These are phyloP conservation scores for Aphodius granarius DNA, from an alignment of 2,888 invertebrate species.

Conservation along the genomic window DNA sequence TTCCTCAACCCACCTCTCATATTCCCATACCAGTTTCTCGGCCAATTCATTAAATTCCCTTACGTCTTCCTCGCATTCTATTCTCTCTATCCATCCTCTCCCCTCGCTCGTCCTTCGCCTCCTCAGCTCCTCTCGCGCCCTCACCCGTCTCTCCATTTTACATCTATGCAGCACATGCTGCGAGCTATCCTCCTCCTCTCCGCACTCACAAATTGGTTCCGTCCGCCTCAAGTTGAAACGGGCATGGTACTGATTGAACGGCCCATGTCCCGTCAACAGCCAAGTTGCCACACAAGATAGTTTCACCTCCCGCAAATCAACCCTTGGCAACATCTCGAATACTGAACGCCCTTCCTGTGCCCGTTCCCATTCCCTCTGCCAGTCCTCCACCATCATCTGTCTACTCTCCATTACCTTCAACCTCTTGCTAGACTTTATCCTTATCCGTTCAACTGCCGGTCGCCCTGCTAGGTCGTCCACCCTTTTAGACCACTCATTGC, in stretches of 20 bases:
- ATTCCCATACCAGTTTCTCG: not conserved
- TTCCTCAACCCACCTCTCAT: not conserved
- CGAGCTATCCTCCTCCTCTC: not conserved
- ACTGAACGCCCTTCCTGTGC: too few species aligned
- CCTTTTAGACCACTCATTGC: too few species aligned
- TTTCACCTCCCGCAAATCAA: too few species aligned
- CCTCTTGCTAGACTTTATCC: too few species aligned
- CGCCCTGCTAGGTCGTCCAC: too few species aligned
- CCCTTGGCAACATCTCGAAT: too few species aligned
- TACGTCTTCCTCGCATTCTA: not conserved
- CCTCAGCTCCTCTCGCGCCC: not conserved
- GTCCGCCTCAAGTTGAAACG: not conserved
- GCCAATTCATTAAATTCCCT: not conserved
- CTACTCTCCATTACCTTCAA: too few species aligned
- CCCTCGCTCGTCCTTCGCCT: not conserved
- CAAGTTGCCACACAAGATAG: not conserved
- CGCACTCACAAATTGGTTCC: not conserved
- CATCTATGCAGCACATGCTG: not conserved
- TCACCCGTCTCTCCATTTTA: not conserved
- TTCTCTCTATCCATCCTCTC: not conserved
- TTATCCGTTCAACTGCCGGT: too few species aligned
- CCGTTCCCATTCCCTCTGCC: too few species aligned
- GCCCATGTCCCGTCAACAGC: not conserved
- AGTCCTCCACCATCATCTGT: too few species aligned
- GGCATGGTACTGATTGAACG: not conserved